Evolutionary conservation across 2,113 vertebrate genomes (phyloP).

Genomic region (Crotalus viridis): DNA sequence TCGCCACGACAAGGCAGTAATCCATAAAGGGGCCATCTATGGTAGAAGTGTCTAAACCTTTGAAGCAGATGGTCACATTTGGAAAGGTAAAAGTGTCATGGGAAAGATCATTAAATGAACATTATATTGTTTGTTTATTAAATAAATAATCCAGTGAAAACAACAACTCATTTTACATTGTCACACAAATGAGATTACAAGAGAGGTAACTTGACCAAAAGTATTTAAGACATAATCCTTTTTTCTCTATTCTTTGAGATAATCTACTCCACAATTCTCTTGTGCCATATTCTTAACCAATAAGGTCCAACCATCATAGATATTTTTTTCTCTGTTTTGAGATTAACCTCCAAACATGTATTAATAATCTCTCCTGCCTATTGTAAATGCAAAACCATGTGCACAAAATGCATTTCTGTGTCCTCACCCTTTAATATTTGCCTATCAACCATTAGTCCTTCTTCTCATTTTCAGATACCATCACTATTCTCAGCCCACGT

Average conservation of each 20-base stretch:
- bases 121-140: neutral
- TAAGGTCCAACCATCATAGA: neutral
- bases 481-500: neutral
- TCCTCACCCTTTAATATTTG: neutral
- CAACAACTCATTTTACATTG: neutral
- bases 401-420: neutral
- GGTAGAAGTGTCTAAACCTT: neutral
- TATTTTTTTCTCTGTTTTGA: neutral
- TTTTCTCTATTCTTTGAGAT: neutral
- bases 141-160: neutral
- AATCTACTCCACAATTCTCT: neutral
- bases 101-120: neutral
- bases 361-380: neutral
- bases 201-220: neutral
- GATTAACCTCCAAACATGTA: neutral
- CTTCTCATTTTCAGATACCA: neutral
- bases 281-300: neutral
- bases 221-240: neutral
- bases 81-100: neutral
- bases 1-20: too few relatives aligned
- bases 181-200: neutral
- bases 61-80: neutral
- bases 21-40: neutral
- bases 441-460: neutral
- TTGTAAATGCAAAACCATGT: neutral